phyloP scores from a whole-genome alignment of 2,888 invertebrate species.

The Elegia similella region DNA sequence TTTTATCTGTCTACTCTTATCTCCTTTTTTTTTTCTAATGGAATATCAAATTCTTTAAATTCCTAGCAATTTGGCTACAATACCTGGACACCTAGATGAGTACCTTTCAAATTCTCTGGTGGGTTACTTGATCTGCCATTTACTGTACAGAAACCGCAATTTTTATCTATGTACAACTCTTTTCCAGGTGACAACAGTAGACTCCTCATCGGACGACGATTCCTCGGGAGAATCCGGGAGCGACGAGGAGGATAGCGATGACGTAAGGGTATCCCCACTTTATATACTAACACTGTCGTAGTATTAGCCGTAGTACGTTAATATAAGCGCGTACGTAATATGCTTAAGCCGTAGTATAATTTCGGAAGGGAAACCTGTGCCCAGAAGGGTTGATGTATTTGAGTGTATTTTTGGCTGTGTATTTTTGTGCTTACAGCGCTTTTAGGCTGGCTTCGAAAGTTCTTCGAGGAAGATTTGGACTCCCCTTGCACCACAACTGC shows the following conservation, averaged over 20 bases:
- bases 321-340: not conserved
- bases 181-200: conserved; percentile 71
- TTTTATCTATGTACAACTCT: not conserved
- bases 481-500: too few relatives aligned
- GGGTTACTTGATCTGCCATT: too few relatives aligned
- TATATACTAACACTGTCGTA: conserved; percentile 14
- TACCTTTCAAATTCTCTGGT: too few relatives aligned
- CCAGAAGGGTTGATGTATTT: not conserved
- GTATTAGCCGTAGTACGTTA: not conserved
- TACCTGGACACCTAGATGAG: too few relatives aligned
- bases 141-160: not conserved
- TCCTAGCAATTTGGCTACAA: too few relatives aligned
- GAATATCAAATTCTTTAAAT: too few relatives aligned
- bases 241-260: conserved; percentile 71
- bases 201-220: conserved; percentile 74
- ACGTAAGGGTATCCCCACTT: conserved; percentile 43
- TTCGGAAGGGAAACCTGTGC: conserved; percentile 10
- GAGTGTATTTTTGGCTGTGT: not conserved
- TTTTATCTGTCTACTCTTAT: not conserved
- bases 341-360: conserved; percentile 1
- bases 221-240: conserved; percentile 69
- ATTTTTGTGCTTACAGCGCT: conserved; percentile 6
- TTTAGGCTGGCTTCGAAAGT: not conserved
- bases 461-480: not conserved
- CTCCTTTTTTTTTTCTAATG: too few relatives aligned